Evolutionary conservation across 2,797 vertebrate genomes (phyloP).

Genomic region (Dromococcyx pavoninus): DNA sequence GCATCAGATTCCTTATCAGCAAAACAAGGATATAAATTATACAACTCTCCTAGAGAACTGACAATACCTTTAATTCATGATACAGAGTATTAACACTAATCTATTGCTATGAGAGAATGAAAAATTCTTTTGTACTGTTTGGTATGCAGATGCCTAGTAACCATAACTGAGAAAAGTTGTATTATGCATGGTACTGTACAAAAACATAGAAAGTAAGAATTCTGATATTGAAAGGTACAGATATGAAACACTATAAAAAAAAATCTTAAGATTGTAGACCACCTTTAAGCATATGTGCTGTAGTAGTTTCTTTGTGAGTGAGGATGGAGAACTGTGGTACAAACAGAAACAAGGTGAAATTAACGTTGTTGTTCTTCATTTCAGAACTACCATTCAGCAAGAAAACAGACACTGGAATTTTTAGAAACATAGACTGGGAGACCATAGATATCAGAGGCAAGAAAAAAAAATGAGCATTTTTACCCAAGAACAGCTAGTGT

Average conservation of each 20-base stretch:
- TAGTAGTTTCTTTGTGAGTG: not conserved
- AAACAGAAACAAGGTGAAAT: not conserved
- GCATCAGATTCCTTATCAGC: slow-evolving; percentile 17
- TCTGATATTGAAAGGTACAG: not conserved
- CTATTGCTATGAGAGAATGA: not conserved
- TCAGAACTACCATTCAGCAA: not conserved
- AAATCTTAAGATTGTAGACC: not conserved
- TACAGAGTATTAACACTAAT: not conserved
- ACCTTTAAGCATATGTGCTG: not conserved
- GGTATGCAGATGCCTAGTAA: not conserved
- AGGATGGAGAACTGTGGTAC: not conserved
- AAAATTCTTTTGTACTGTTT: not conserved
- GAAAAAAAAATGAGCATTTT: not conserved
- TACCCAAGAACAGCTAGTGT: not conserved
- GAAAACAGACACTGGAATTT: not conserved
- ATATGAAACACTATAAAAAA: not conserved
- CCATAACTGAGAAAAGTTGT: not conserved
- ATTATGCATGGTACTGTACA: not conserved
- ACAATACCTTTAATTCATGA: not conserved
- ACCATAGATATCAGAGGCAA: not conserved
- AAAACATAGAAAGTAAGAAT: not conserved
- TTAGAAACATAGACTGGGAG: not conserved
- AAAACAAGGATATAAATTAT: slow-evolving; percentile 5
- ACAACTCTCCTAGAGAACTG: not conserved
- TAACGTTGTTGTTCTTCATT: not conserved